Base-by-base conservation (phyloP, 2,113 vertebrate species). In the Ictidomys tridecemlineatus region DNA sequence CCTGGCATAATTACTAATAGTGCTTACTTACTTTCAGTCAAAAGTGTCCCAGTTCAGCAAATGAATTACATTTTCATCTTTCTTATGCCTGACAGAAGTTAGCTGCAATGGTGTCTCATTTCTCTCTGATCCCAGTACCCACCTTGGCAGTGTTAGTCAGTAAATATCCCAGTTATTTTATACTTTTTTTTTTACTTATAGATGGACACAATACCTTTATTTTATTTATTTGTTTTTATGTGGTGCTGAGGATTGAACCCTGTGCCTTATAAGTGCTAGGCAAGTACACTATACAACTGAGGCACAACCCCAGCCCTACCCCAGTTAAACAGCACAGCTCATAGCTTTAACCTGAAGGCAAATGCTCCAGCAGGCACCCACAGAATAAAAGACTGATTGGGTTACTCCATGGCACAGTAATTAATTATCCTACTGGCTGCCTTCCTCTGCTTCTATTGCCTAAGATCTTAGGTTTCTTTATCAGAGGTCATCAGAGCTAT, bases 1-100 rank as follows among this genome's bases (percentile, higher is more conserved):
- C 39, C 84, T 45, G 77, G 73, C 11, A 39, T 73, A 30, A 85
- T 88, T 90, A 85, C 51, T 72, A 95, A 67, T 18, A 63, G 53
- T 42, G 28, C 72, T 93, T 69, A 53, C n/a, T 94, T 93, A 53
- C 42, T 94, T 93, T 95, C 42, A 79, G 37, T 93, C 56, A 30
- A 58, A 83, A 94, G 34, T 84, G 69, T 84, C 79, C 93, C 78
- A 82, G 37, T 91, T 82, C 78, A 89, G 61, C 74, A 69, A 93
- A 91, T 82, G 94, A 69, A 82, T 95, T 92, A 42, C 61, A 88
- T 73, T 96, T 80, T 95, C 51, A 80, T 85, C 58, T 80, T 90
- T 93, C 74, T 84, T 70, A 58, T 12, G 30, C 93, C 82, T 92
- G 82, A 89, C 84, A 89, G 83, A 95, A 97, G 48, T 80, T 86